Evolutionary conservation across 2,888 invertebrate genomes (phyloP), one percentile per base, ranked within the genome.

Genomic region (Drosophila quinaria): DNA sequence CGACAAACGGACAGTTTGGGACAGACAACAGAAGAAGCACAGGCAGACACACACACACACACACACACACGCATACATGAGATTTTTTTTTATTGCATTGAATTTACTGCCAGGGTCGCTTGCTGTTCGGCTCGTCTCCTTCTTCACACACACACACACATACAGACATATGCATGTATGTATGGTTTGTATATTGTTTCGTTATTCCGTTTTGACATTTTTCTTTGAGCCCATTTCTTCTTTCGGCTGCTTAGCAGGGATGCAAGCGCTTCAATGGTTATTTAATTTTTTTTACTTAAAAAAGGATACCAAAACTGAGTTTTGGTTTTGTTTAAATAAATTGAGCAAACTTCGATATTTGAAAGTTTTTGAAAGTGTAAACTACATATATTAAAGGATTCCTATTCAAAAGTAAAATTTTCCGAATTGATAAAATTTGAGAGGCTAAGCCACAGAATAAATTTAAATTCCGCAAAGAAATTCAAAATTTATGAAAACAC

Each of bases 21-120:
- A 79, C 78, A 79, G 78, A 78, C 81, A 56, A 41, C 10, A 61
- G 70, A 68, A 62, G 63, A 62, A 61, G 70, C 61, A 62, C 52
- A 70, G 54, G 19, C 67, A 78, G 56, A n/a, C n/a, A 67, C 55
- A 66, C 54, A 70, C 79, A 70, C 31, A 54, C 54, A 47, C 47
- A 42, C 60, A 44, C 42, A 39, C 46, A 58, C 31, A 60, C 44
- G 64, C 54, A 55, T 52, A 60, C 39, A 56, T 69, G 46, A 46
- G 56, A 56, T 69, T 74, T 74, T 69, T 74, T 74, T 66, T 68
- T 78, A 80, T 80, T 78, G 89, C 80, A 79, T 74, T 76, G 73
- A 79, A 69, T 78, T 68, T 81, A 83, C 80, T 89, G 73, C 78
- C 90, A 90, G 90, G 90, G 90, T 90, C 87, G 90, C 82, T 89